Evolutionary conservation across 2,888 invertebrate genomes (phyloP).

Genomic region (Drosophila limbata): DNA sequence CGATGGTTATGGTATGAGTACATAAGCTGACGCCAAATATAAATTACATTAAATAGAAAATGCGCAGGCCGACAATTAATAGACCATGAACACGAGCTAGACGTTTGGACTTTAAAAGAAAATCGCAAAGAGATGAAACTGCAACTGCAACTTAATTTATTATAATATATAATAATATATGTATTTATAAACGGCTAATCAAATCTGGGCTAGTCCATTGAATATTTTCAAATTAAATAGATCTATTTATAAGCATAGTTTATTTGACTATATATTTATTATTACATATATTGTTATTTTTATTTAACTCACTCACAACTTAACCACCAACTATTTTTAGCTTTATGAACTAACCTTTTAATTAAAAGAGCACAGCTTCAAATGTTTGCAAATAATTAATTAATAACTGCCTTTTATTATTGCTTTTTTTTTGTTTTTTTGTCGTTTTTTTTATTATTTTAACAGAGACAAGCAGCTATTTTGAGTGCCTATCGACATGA

Average conservation of each 20-base stretch:
- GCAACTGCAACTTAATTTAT: constrained; percentile 13
- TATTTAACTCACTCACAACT: constrained; percentile 10
- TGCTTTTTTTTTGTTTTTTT: constrained; percentile 16
- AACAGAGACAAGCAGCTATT: constrained; percentile 30
- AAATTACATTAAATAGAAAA: constrained; percentile 62
- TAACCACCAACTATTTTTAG: constrained; percentile 1
- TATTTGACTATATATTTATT: neutral
- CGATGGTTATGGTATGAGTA: neutral
- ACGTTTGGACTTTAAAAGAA: constrained; percentile 48
- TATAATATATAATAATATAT: constrained; percentile 13
- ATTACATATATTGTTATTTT: neutral
- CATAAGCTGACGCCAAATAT: constrained; percentile 26
- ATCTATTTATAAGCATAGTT: neutral
- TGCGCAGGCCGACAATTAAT: constrained; percentile 63
- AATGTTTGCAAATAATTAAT: constrained; percentile 22
- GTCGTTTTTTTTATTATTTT: constrained; percentile 3
- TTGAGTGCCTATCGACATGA: constrained; percentile 16
- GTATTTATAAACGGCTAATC: neutral
- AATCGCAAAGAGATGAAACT: constrained; percentile 16
- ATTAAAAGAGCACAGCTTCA: constrained; percentile 3
- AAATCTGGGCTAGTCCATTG: constrained; percentile 7
- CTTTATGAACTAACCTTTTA: constrained; percentile 38
- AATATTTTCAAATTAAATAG: neutral
- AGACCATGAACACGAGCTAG: constrained; percentile 75
- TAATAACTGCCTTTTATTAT: constrained; percentile 12